phyloP scores from a whole-genome alignment of 2,888 invertebrate genomes.

The Koerneria pararmatus region DNA sequence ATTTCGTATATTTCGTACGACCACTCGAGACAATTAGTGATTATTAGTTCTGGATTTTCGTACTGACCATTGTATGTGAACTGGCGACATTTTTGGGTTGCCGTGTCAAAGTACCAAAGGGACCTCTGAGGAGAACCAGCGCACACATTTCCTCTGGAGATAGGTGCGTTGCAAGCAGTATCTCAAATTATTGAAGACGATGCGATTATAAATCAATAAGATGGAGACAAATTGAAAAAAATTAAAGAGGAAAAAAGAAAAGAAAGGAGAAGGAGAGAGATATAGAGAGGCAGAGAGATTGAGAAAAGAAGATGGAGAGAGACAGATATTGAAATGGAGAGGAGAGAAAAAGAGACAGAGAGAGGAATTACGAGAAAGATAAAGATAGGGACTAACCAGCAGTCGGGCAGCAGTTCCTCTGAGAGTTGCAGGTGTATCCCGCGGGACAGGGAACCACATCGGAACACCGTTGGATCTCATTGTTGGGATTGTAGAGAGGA shows the following conservation, averaged over 20 bases:
- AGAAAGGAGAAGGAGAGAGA: background rate
- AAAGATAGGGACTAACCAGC: constrained; percentile 21
- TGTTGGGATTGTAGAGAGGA: constrained; percentile 50
- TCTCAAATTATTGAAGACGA: constrained; percentile 25
- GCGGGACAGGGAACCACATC: constrained; percentile 47
- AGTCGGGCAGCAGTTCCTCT: constrained; percentile 52
- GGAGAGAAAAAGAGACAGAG: no score
- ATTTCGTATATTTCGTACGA: no score
- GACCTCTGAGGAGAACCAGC: constrained; percentile 45
- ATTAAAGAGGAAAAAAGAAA: no score
- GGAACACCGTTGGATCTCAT: constrained; percentile 50
- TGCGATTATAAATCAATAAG: background rate
- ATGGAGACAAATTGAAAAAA: no score
- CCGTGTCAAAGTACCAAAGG: constrained; percentile 51
- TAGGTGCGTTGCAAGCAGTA: constrained; percentile 46
- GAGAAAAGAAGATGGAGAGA: background rate
- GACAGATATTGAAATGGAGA: no score
- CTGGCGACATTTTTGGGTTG: constrained; percentile 45
- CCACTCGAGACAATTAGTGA: background rate
- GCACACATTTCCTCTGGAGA: constrained; percentile 41
- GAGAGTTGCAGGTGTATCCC: constrained; percentile 51
- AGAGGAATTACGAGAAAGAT: background rate
- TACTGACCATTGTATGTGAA: constrained; percentile 51
- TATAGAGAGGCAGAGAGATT: background rate
- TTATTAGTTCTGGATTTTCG: background rate